Conservation (phyloP, 1,140 invertebrate species). For the Amyelois transitella region DNA sequence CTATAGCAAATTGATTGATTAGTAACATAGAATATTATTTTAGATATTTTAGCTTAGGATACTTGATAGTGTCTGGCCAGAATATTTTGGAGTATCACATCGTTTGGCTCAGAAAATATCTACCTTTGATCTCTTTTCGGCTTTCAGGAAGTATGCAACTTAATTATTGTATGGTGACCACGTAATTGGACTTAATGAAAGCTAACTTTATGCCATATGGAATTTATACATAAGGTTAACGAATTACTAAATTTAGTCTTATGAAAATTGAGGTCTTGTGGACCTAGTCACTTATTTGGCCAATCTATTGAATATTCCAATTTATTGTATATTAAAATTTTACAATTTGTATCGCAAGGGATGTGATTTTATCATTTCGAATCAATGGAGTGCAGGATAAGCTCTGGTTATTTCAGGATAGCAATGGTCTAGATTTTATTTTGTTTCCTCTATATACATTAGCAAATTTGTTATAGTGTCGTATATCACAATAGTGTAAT, state of each 20-base stretch:
- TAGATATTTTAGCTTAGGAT: slow-evolving; percentile 74
- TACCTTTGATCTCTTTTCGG: slow-evolving; percentile 73
- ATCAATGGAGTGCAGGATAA: slow-evolving; percentile 70
- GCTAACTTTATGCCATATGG: slow-evolving; percentile 74
- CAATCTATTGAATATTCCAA: slow-evolving; percentile 72
- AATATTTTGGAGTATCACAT: slow-evolving; percentile 74
- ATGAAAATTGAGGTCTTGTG: slow-evolving; percentile 63
- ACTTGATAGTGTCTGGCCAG: slow-evolving; percentile 73
- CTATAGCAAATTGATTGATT: slow-evolving; percentile 64
- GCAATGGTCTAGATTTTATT: slow-evolving; percentile 73
- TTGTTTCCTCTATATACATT: slow-evolving; percentile 69
- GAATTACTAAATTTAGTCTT: slow-evolving; percentile 74
- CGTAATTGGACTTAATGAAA: slow-evolving; percentile 70
- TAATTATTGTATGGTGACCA: slow-evolving; percentile 66
- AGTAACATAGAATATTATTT: slow-evolving; percentile 70
- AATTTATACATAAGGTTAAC: slow-evolving; percentile 73
- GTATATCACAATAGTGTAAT: slow-evolving; percentile 70
- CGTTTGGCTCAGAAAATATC: slow-evolving; percentile 74
- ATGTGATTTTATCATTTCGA: slow-evolving; percentile 55
- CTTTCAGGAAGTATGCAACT: slow-evolving; percentile 72
- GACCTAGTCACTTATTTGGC: slow-evolving; percentile 73
- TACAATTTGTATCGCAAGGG: slow-evolving; percentile 51
- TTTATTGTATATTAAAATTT: slow-evolving; percentile 70
- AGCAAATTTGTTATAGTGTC: slow-evolving; percentile 73
- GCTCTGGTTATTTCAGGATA: slow-evolving; percentile 68